Evolutionary conservation across 1,140 invertebrate species (phyloP).

Genomic region (Panulirus ornatus): DNA sequence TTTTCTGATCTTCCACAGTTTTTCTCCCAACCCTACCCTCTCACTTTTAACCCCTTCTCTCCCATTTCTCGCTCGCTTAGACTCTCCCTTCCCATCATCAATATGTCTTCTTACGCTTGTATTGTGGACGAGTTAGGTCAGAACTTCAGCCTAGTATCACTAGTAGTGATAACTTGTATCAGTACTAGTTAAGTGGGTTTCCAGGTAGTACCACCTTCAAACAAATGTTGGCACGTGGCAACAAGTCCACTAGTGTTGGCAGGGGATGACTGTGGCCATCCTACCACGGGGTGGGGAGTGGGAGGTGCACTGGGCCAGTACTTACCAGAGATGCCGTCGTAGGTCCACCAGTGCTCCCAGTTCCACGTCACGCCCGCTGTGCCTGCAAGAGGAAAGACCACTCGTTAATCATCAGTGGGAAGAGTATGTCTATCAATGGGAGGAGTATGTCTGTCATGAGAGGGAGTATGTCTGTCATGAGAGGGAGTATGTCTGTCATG

Average conservation of each 20-base stretch:
- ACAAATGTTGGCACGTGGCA: neutral
- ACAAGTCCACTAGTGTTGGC: neutral
- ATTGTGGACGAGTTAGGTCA: too few species aligned
- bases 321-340: slow-evolving; percentile 54
- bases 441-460: neutral
- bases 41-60: too few species aligned
- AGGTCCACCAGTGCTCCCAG: slow-evolving; percentile 59
- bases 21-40: too few species aligned
- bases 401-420: neutral
- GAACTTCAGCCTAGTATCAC: too few species aligned
- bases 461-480: neutral
- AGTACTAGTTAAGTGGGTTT: too few species aligned
- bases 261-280: neutral
- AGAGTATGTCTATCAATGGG: neutral
- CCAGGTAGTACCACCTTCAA: too few species aligned
- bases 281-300: neutral
- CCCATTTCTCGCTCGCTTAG: too few species aligned
- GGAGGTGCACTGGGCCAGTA: neutral
- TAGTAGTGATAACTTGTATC: too few species aligned
- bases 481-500: neutral
- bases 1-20: too few species aligned
- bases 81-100: too few species aligned
- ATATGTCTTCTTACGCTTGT: too few species aligned
- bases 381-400: neutral
- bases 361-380: slow-evolving; percentile 40